Base-by-base conservation (phyloP, 2,113 vertebrate species). In the Thalassoma bifasciatum region DNA sequence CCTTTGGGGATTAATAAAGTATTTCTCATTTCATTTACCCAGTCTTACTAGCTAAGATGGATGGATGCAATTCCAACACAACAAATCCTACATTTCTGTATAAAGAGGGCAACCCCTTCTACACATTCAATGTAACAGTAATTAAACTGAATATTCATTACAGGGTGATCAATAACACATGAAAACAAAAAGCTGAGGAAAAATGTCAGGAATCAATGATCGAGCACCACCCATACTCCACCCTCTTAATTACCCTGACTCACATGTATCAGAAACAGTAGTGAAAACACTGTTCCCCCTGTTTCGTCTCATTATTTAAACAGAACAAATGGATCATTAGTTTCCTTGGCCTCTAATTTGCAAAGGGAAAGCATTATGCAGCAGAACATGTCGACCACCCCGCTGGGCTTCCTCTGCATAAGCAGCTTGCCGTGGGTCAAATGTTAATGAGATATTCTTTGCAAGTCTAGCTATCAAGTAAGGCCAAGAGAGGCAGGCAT, bases 371-470 rank as follows among this genome's bases (percentile, higher is more conserved):
- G 37, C 61, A 67, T 76, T 82, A 77, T 71, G 72, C 74, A 76
- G 71, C 40, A 23, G 57, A 75, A 80, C 37, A 24, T 53, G 56
- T 30, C 65, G 61, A 74, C 38, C 38, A 66, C 71, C 72, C 72
- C 82, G 23, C 26, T 49, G 70, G 75, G 69, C 11, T 73, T 77
- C 66, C 54, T 23, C 19, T 53, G 65, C 51, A 58, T 73, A 77
- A 73, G 66, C 70, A 82, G 75, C 72, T 81, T 82, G 70, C 66
- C 47, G 73, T 67, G 50, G 76, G 70, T 79, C 63, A 86, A 82
- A 84, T 69, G 77, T 85, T 90, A 84, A 91, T 88, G 71, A 83
- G 83, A 81, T 85, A 64, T 79, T 73, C 68, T 70, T 53, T 44
- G 42, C 44, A 75, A 68, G 67, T 81, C 73, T 65, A 66, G 51